Base-by-base conservation (phyloP, 2,888 invertebrate species). In the Phaedon cochleariae region DNA sequence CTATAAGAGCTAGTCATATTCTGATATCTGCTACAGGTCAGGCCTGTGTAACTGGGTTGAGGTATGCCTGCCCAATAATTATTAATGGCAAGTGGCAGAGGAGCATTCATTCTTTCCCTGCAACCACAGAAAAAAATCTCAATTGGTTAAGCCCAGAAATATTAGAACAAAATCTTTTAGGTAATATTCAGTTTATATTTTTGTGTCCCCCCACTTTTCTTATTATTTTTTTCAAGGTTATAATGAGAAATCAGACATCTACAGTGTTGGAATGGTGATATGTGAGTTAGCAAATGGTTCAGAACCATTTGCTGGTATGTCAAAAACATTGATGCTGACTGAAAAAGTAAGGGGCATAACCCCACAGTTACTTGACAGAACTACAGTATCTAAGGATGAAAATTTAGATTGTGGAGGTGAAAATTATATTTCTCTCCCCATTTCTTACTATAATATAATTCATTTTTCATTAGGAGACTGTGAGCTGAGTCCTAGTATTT, bases 91-190 rank as follows among this genome's bases (percentile, higher is more conserved):
- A 87, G 73, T 87, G 92, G 78, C 88, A 89, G 74, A 85, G 85
- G 68, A 87, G 86, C 20, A 86, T 96, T 29, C 92, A 94, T 83
- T 90, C 90, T 46, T 90, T 95, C 80, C 94, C 95, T 0, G 86
- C 89, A 0, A 87, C 89, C 1, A 90, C 91, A 63, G 85, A 87
- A 22, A 86, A 88, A 67, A 92, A 92, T 77, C 85, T 97, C 4
- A 93, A 94, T 83, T 97, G 96, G 95, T 86, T 96, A 12, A 96
- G 96, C 77, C 97, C 97, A 0, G 97, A 97, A 82, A 85, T 97
- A 9, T 84, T 97, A 45, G 92, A 94, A 83, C 97, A 97, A 74
- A 83, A 83, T 74, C 69, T 83, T 61, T 77, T 79, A 76, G 82
- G 82, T 80, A 71, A 29, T n/a, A 70, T n/a, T 48, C 29, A 29